Conservation (phyloP, 2,113 vertebrate genomes). For the Plectropomus leopardus region DNA sequence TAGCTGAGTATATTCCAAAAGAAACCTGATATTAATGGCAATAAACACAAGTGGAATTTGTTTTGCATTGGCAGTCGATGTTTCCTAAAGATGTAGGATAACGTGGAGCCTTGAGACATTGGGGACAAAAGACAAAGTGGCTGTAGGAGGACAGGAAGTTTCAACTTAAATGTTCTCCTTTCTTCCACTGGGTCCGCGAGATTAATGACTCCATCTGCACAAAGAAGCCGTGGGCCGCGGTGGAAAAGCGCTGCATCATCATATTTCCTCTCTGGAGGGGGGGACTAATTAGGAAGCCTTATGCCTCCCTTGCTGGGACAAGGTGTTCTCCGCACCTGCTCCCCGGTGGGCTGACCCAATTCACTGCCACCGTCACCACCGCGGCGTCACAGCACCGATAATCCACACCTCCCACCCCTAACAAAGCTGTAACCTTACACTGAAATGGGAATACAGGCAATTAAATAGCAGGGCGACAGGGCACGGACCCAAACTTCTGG, state of each 20-base stretch:
- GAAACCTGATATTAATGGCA: not conserved
- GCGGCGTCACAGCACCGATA: slow-evolving; percentile 3
- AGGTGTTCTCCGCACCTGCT: slow-evolving; percentile 69
- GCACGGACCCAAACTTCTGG: not conserved
- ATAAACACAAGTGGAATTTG: not conserved
- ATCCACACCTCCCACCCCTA: slow-evolving; percentile 11
- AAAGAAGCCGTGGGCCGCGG: slow-evolving; percentile 40
- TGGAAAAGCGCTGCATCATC: slow-evolving; percentile 62
- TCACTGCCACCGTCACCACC: slow-evolving; percentile 57
- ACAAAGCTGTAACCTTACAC: slow-evolving; percentile 6
- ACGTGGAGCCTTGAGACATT: slow-evolving; percentile 39
- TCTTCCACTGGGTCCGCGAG: slow-evolving; percentile 42
- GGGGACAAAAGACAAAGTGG: slow-evolving; percentile 30
- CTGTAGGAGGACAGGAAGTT: slow-evolving; percentile 51
- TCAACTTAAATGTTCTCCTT: slow-evolving; percentile 63
- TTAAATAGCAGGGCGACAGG: slow-evolving; percentile 14
- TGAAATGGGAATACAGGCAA: slow-evolving; percentile 20
- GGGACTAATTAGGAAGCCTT: slow-evolving; percentile 72
- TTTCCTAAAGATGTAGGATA: slow-evolving; percentile 1
- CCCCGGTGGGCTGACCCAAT: slow-evolving; percentile 79
- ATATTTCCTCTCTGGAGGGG: slow-evolving; percentile 58
- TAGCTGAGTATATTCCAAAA: not conserved
- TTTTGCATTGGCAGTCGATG: not conserved
- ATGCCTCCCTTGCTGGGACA: slow-evolving; percentile 60
- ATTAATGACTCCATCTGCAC: slow-evolving; percentile 79